phyloP scores from a whole-genome alignment of 2,797 vertebrate genomes.

The Mormyrus hasselquistii region DNA sequence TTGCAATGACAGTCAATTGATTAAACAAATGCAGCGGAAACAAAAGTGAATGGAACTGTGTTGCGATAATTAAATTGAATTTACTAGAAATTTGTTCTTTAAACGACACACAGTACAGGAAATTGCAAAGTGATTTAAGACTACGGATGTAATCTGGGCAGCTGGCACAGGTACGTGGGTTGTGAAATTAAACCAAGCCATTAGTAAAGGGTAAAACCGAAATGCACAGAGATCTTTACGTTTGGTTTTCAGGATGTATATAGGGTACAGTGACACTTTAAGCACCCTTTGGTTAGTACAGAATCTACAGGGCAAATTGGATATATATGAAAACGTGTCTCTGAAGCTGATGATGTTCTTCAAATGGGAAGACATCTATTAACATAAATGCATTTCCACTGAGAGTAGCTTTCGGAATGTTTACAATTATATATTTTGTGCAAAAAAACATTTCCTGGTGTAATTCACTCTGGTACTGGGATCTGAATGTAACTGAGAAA shows the following conservation, averaged over 20 bases:
- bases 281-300: background rate
- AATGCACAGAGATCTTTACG: background rate
- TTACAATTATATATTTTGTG: background rate
- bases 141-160: constrained; percentile 6
- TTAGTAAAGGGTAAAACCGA: background rate
- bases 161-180: background rate
- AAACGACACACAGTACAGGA: background rate
- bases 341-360: background rate
- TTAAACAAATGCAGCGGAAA: background rate
- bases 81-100: background rate
- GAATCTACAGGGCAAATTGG: background rate
- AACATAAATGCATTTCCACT: background rate
- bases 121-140: background rate
- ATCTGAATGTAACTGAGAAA: background rate
- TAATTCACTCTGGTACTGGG: background rate
- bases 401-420: background rate
- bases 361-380: background rate
- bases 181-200: background rate
- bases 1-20: background rate
- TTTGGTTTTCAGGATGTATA: background rate
- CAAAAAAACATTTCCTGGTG: background rate
- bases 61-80: background rate
- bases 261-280: background rate
- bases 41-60: background rate
- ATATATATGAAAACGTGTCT: background rate